Base-by-base conservation (phyloP, 2,888 invertebrate species). In the Lasioglossum marginatum region DNA sequence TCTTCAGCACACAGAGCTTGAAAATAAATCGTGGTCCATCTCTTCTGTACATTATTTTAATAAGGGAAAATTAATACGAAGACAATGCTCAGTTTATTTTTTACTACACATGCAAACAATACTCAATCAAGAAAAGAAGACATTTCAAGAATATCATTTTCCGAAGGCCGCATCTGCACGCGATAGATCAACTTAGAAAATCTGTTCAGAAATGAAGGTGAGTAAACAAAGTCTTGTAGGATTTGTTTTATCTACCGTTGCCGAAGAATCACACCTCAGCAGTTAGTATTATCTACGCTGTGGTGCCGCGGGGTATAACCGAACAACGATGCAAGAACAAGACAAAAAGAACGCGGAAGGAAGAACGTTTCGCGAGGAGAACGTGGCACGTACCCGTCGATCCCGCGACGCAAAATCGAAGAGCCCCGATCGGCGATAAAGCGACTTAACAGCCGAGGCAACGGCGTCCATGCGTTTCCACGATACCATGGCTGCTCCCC, bases 401-500 rank as follows among this genome's bases (percentile, higher is more conserved):
- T 72, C 45, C 66, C 31, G 45, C 63, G 74, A 27, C 75, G 72
- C 40, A 60, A 37, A 81, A 79, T 82, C 60, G 79, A 79, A 60
- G 66, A 68, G 74, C 34, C 31, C 43, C 79, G 79, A 80, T 86
- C 60, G 60, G 1, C 80, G 86, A 80, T 86, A 85, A 84, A 85
- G 31, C 71, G 82, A 79, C 71, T 88, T 84, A 87, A 90, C 83
- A 73, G 79, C 63, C 73, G 48, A 40, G 63, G 72, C 75, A 76
- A 77, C 66, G 79, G 60, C 81, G 84, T 77, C 79, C 86, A 86
- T 89, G 89, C 89, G 83, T 90, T 90, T 90, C 77, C 86, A 72
- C 79, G 90, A 90, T 90, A 90, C 74, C 77, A 52, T 77, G 43
- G 70, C n/a, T n/a, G 34, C 76, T 73, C 77, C 45, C 70, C 72